These are phyloP conservation scores for Onychomys arenicola DNA, from an alignment of 2,797 vertebrate genomes.

Conservation along the genomic window DNA sequence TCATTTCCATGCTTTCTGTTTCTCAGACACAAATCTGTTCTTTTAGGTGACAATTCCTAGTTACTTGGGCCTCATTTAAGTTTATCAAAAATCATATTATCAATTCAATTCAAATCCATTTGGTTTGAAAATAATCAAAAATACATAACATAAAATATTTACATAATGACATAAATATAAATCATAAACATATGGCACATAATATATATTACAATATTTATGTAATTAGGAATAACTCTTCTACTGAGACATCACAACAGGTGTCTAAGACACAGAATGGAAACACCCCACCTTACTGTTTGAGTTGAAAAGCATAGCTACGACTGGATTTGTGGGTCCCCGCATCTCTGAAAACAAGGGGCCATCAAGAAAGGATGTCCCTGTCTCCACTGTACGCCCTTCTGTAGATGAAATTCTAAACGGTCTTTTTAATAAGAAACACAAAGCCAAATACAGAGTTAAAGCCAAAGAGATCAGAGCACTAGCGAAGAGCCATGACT, in stretches of 20 bases:
- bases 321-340: not conserved
- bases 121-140: constrained; percentile 3
- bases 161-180: not conserved
- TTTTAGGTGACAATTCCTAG: constrained; percentile 2
- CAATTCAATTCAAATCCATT: constrained; percentile 22
- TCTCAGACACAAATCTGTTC: not conserved
- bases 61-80: not conserved
- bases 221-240: not conserved
- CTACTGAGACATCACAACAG: not conserved
- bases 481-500: no score
- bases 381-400: not conserved
- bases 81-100: constrained; percentile 36
- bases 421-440: no score
- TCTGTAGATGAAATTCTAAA: no score
- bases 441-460: no score
- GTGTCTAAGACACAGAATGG: not conserved
- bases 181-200: not conserved
- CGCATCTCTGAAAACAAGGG: not conserved
- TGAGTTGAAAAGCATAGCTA: not conserved
- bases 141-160: constrained; percentile 29
- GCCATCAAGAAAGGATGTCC: not conserved
- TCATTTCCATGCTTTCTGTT: constrained; percentile 29
- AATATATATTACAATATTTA: not conserved
- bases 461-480: no score
- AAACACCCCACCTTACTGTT: not conserved